Evolutionary conservation across 2,797 vertebrate species (phyloP), one percentile per base, ranked within the genome.

Genomic region (Poeciliopsis gracilis): DNA sequence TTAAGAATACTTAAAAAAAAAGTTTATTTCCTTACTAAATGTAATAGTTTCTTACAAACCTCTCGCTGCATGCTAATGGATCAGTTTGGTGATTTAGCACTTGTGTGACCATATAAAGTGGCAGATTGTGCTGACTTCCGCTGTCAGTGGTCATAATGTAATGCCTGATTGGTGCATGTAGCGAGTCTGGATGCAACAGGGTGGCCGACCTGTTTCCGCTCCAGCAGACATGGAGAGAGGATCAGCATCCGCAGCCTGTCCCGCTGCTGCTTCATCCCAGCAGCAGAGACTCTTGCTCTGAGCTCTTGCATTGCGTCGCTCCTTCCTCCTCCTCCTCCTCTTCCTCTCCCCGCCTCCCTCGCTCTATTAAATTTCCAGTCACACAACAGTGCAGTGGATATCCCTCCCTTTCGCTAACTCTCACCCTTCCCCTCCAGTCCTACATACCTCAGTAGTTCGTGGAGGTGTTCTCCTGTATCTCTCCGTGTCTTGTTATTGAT

Each of bases 331-430:
- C 36, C 23, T 59, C 72, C 83, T 78, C 79, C 81, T 46, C 45
- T 5, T 38, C 36, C 36, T 46, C 70, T 75, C 85, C 72, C 88
- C 51, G 15, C 63, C 90, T 83, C 88, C 86, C 84, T 85, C 91
- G 90, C 93, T 95, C 94, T 90, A 95, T 95, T 95, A 95, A 95
- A 95, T 95, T 95, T 95, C 95, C 89, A 96, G 95, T 96, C 96
- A 96, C 96, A 96, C 95, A 96, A 94, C 95, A 95, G 96, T 96
- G 95, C 95, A 96, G 95, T 96, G 95, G 93, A 95, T 94, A 95
- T 94, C 94, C 95, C 94, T 95, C 94, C 94, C 94, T 94, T 93
- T 90, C 88, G 90, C 87, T 79, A 88, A 86, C 89, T 91, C 91
- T 78, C 91, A 87, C 78, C 86, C 25, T 77, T 80, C 55, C 80